Evolutionary conservation across 2,888 invertebrate species (phyloP).

Genomic region (Thymelicus sylvestris): DNA sequence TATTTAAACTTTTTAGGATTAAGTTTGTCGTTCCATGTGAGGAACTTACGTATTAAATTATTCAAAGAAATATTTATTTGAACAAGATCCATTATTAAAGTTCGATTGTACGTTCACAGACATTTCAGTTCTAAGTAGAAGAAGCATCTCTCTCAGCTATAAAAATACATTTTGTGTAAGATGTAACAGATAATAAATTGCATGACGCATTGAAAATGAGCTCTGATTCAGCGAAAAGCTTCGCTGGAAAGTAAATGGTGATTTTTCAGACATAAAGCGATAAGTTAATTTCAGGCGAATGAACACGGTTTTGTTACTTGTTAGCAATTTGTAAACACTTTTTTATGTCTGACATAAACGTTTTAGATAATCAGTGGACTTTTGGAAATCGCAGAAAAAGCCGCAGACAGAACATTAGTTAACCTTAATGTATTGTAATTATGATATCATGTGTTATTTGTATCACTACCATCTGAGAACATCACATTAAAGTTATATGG

Average conservation of each 20-base stretch:
- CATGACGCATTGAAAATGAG: constrained; percentile 20
- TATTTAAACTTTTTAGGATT: too few species aligned
- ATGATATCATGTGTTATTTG: too few species aligned
- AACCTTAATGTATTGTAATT: too few species aligned
- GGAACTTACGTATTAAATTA: neutral
- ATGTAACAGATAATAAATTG: constrained; percentile 19
- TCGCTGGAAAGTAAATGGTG: constrained; percentile 5
- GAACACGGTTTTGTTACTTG: neutral
- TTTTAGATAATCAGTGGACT: too few species aligned
- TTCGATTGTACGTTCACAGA: neutral
- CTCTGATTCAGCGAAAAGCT: constrained; percentile 20
- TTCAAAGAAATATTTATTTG: neutral
- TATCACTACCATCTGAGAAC: too few species aligned
- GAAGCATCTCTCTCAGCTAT: neutral
- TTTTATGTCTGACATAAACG: too few species aligned
- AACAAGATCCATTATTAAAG: neutral
- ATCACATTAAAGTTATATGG: too few species aligned
- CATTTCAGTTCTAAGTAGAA: neutral
- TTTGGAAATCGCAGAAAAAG: too few species aligned
- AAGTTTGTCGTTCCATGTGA: too few species aligned
- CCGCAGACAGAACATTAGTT: too few species aligned
- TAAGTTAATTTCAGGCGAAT: constrained; percentile 9
- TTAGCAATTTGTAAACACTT: neutral
- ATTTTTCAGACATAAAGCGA: constrained; percentile 10
- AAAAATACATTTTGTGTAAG: constrained; percentile 13